Base-by-base conservation (phyloP, 2,888 invertebrate species). In the Caenorhabditis sinica region DNA sequence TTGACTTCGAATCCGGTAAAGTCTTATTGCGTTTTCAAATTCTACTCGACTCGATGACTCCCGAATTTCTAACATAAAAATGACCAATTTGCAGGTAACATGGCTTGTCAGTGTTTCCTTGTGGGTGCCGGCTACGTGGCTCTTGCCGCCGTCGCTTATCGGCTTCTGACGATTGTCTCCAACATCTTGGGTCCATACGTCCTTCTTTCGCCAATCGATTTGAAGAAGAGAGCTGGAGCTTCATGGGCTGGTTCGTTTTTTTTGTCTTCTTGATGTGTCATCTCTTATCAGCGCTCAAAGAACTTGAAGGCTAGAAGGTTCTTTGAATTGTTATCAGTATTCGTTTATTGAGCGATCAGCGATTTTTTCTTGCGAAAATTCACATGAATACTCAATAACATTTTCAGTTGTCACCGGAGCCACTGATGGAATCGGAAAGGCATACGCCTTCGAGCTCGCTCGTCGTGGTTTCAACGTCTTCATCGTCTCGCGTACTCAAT, bases 371-470 rank as follows among this genome's bases (percentile, higher is more conserved):
- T 23, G 17, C 20, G n/a, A 51, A 45, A 30, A 33, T 11, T 65
- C 36, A n/a, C 5, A 13, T 49, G 15, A 51, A 20, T 13, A n/a
- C n/a, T 51, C n/a, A n/a, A n/a, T n/a, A n/a, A 2, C 13, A n/a
- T 61, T 83, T 92, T 68, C 66, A 91, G 92, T 93, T 66, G 88
- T 93, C 0, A 93, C 93, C 30, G 93, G 93, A 40, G 86, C 90
- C 53, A 93, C 93, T 9, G 93, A 93, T 74, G 93, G 93, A 49
- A 93, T 93, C 82, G 93, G 93, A 40, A 90, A 90, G 81, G 92
- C 91, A 3, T 93, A 92, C 83, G 92, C 92, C 15, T 87, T 88
- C 45, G 91, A 92, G 74, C 83, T 93, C 69, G 93, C 92, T 8
- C 69, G 86, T n/a, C 80, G 85, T 17, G 88, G 88, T 25, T 92